Base-by-base conservation (phyloP, 1,140 invertebrate species). In the Zaprionus capensis region DNA sequence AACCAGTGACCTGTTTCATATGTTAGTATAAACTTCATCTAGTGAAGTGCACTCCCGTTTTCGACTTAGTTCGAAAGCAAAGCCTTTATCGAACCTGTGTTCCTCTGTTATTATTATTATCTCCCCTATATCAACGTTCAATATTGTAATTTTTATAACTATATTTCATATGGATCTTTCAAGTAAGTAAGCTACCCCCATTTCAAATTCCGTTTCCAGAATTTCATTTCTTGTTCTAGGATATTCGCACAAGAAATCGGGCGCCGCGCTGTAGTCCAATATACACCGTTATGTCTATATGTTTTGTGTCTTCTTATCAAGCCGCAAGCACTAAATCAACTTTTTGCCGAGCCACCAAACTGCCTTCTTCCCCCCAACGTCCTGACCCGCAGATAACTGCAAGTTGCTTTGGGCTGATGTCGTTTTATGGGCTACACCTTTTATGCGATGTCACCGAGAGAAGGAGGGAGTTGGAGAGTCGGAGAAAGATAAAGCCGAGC, bases 401-500 rank as follows among this genome's bases (percentile, higher is more conserved):
- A 59, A 59, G 65, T 66, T 66, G 15, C 38, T 28, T 58, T 56
- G 41, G 41, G 41, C 41, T 17, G 56, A 59, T 61, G 49, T 22
- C 57, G 53, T 80, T 78, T 69, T 72, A 76, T 70, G 66, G 71
- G 69, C 59, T 72, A 75, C 81, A 80, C 77, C 84, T 87, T 85
- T 87, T 84, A 70, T 88, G 85, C 84, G 64, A 79, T 87, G 84
- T 88, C 84, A 87, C 84, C 85, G 57, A 44, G 41, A 7, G 66
- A 61, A 24, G 17, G 63, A 44, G 61, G 65, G 67, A 83, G 83
- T 83, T 14, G 14, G 36, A 1, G 36, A 65, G 66, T 61, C 24
- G 24, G 63, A 44, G 68, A 69, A 65, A 87, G 84, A 87, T 87
- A 87, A 87, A 87, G 81, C 85, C 78, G 75, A 84, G 85, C 85